Evolutionary conservation across 1,140 invertebrate genomes (phyloP), one percentile per base, ranked within the genome.

Genomic region (Lethrus apterus): DNA sequence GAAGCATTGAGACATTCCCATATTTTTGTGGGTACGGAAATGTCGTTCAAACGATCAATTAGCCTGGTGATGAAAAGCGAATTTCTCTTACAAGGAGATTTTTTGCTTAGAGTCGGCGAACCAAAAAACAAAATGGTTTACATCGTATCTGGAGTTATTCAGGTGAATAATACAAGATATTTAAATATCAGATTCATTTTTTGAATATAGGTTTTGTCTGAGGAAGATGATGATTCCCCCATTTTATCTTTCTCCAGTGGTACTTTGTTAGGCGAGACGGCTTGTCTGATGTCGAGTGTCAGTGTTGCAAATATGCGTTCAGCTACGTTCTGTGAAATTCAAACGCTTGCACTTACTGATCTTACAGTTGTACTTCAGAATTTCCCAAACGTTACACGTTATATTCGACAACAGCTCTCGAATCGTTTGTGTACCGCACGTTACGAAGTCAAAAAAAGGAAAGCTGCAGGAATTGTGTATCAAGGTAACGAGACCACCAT

Each of bases 181-280:
- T 14, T 7, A 34, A 34, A 14, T 14, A 10, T 34, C 14, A 10
- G 5, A 8, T 17, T 10, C 4, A 38, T 38, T 8, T 15, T 20
- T 5, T 3, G 19, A 14, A 7, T 44, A 31, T 20, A 48, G 40
- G 32, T 43, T 21, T 31, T 48, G 10, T 42, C 38, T 1, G 24
- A 11, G n/a, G 46, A 48, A 43, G 69, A 71, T 49, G 69, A 71
- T 44, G 68, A 70, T 52, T 70, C 66, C 34, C 68, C 69, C 3
- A 69, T 71, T 59, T 68, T 70, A 50, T 71, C 70, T 5, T 70
- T 71, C 51, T 54, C 60, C 10, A 67, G 66, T 44, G 70, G 69
- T 15, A 70, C 70, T 1, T 64, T 66, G 43, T 66, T 71, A 40
- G 69, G 69, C 1, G 70, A 71, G 62, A 69, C 66, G 1, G 14